Base-by-base conservation (phyloP, 2,113 vertebrate species). In the Camarhynchus parvulus region DNA sequence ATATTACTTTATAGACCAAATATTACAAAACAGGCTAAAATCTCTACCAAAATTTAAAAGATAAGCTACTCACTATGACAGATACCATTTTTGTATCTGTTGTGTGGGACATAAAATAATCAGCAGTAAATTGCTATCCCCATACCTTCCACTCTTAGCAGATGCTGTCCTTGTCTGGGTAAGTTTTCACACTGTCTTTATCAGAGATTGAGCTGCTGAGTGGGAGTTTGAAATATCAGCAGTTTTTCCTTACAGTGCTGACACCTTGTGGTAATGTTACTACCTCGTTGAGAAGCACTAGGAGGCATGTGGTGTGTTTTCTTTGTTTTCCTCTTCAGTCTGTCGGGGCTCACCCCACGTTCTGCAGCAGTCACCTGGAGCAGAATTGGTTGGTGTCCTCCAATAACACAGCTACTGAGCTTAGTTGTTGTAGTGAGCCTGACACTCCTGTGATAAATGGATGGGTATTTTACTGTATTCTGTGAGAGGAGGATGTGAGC, bases 261-360 rank as follows among this genome's bases (percentile, higher is more conserved):
- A 93, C 97, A 97, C 82, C 93, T n/a, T 97, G 97, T 98, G 97
- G 96, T 75, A 87, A 59, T 53, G 81, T 83, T 63, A 72, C 73
- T 83, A 72, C 42, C 73, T 47, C 3, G 47, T 5, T 47, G 77
- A 94, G 67, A 82, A 58, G 66, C 17, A n/a, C 35, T 28, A 39
- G 52, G 31, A 50, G 8, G 11, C 12, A 11, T 13, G 31, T 23
- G 56, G 12, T 53, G 5, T 62, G 15, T 49, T 89, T 74, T 55
- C 47, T 81, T 81, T 47, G n/a, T 90, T 87, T 74, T 85, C 12
- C 33, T 47, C 18, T 80, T 88, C 50, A 7, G 18, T n/a, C n/a
- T 72, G 37, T 56, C 53, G 53, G 37, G 42, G 39, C 15, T 85
- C 10, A 66, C 14, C 28, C 31, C 15, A 2, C 30, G 22, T 68